A percentile compares a stretch with the other conserved stretches of the same genome.
Evolutionary conservation across 1,140 invertebrate genomes (phyloP).

Genomic region (Wiebesia pumilae): DNA sequence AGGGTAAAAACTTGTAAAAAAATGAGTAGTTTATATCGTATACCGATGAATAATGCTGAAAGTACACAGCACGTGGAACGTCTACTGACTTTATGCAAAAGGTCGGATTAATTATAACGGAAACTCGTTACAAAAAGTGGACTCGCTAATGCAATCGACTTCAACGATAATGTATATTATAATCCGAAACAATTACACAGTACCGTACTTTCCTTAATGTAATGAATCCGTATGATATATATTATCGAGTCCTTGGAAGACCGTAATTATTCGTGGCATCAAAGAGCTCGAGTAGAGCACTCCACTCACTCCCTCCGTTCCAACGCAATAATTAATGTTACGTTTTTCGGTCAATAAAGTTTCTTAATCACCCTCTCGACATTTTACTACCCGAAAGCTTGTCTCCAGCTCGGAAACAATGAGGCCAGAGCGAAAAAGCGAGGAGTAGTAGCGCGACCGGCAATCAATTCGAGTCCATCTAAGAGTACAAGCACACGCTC

Average conservation of each 20-base stretch:
- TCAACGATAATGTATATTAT: background rate
- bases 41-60: too few relatives aligned
- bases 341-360: slow-evolving; percentile 38
- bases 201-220: background rate
- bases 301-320: background rate
- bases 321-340: background rate
- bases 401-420: slow-evolving; percentile 1
- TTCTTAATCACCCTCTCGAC: slow-evolving; percentile 9
- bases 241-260: background rate
- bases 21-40: too few relatives aligned
- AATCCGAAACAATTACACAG: background rate
- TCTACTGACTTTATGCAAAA: background rate
- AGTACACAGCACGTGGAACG: too few relatives aligned
- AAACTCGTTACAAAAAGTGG: background rate
- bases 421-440: background rate
- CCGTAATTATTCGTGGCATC: background rate
- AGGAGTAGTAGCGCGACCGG: background rate
- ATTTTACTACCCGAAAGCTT: slow-evolving; percentile 1
- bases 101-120: background rate
- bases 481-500: slow-evolving; percentile 2
- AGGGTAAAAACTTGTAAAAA: too few relatives aligned
- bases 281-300: too few relatives aligned
- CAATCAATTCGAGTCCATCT: slow-evolving; percentile 42
- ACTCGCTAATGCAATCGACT: background rate
- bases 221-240: background rate